Conservation (phyloP, 2,888 invertebrate genomes). For the Lumbricus terrestris region DNA sequence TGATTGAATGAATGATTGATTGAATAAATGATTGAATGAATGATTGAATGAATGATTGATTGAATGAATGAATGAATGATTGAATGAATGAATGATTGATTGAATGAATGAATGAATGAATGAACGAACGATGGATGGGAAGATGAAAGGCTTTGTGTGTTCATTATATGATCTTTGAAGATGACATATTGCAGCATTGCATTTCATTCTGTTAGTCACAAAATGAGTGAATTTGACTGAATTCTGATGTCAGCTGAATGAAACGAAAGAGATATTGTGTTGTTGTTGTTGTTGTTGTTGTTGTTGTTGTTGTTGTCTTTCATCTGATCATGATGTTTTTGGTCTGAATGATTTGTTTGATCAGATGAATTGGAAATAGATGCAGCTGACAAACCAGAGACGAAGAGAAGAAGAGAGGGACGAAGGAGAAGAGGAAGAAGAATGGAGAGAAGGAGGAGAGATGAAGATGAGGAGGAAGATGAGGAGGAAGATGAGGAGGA, state of each 20-base stretch:
- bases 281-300: too few species aligned
- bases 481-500: slow-evolving; percentile 22
- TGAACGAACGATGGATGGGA: too few species aligned
- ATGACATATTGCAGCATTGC: background rate
- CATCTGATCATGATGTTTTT: too few species aligned
- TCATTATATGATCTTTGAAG: background rate
- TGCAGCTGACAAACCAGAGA: background rate
- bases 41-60: too few species aligned
- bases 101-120: too few species aligned
- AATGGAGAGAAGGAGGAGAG: background rate
- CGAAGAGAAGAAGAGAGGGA: background rate
- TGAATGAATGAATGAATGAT: too few species aligned
- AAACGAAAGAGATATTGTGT: background rate
- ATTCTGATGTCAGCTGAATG: background rate
- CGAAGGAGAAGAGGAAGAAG: background rate
- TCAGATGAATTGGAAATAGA: slow-evolving; percentile 27
- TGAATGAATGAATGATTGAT: too few species aligned
- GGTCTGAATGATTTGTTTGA: background rate
- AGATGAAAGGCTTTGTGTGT: too few species aligned
- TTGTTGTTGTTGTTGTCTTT: too few species aligned
- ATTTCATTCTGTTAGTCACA: background rate
- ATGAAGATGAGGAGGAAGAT: slow-evolving; percentile 17
- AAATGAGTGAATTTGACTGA: background rate
- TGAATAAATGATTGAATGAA: too few species aligned
- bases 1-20: too few species aligned